A percentile compares a stretch with the other conserved stretches of the same genome.
Conservation (phyloP, 2,888 invertebrate genomes). For the Cancer borealis region DNA sequence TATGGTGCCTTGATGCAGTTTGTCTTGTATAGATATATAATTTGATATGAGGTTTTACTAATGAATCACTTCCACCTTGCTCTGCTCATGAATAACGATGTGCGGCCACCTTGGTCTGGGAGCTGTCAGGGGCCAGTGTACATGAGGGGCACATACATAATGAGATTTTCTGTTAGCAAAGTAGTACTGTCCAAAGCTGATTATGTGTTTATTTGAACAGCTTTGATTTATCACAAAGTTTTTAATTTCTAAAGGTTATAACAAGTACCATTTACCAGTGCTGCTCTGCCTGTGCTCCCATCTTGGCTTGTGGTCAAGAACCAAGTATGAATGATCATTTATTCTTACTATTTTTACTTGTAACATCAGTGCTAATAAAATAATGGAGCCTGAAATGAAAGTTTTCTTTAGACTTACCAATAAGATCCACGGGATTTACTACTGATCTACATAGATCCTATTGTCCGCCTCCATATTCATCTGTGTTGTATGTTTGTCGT, state of each 20-base stretch:
- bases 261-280: neutral
- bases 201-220: neutral
- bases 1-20: constrained; percentile 53
- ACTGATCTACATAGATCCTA: too few relatives aligned
- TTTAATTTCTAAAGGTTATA: neutral
- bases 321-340: constrained; percentile 36
- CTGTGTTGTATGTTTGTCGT: too few relatives aligned
- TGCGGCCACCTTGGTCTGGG: neutral
- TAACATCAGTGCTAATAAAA: constrained; percentile 45
- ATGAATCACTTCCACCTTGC: constrained; percentile 47
- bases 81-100: neutral
- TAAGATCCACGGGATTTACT: too few relatives aligned
- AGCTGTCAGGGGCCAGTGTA: constrained; percentile 22
- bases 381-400: neutral
- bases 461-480: too few relatives aligned
- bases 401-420: neutral
- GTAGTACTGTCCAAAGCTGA: neutral
- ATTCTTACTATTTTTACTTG: constrained; percentile 38
- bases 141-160: neutral
- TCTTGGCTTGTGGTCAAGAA: constrained; percentile 25
- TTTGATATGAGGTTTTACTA: constrained; percentile 48
- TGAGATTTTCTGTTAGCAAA: constrained; percentile 32
- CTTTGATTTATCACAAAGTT: constrained; percentile 5
- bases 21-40: constrained; percentile 56
- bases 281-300: constrained; percentile 34